phyloP scores from a whole-genome alignment of 2,888 invertebrate species.

The Caenorhabditis becei region DNA sequence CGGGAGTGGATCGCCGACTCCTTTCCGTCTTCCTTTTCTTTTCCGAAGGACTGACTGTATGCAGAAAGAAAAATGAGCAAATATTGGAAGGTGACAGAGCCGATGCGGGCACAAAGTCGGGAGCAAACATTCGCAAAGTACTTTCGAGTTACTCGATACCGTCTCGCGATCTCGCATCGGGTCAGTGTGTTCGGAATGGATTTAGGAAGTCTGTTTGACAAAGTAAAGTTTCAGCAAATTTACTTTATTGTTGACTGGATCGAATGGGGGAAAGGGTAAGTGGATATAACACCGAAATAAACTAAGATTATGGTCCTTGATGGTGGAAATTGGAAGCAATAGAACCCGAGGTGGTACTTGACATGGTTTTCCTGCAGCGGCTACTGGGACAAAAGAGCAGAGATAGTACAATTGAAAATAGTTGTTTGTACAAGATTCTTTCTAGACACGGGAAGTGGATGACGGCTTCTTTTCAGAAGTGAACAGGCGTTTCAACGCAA shows the following conservation, averaged over 20 bases:
- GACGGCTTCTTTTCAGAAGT: constrained; percentile 64
- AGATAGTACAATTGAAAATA: not conserved
- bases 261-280: not conserved
- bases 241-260: too few species aligned
- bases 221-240: constrained; percentile 6
- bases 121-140: constrained; percentile 55
- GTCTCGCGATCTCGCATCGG: constrained; percentile 30
- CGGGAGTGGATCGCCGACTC: constrained; percentile 52
- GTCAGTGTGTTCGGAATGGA: constrained; percentile 21
- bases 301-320: constrained; percentile 33
- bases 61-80: constrained; percentile 53
- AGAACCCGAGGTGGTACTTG: constrained; percentile 47
- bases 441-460: constrained; percentile 54
- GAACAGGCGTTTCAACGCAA: constrained; percentile 80
- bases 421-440: constrained; percentile 11
- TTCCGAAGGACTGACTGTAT: constrained; percentile 47
- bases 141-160: constrained; percentile 60
- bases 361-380: constrained; percentile 28
- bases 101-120: constrained; percentile 58
- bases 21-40: constrained; percentile 18
- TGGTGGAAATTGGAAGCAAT: constrained; percentile 32
- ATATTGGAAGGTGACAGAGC: constrained; percentile 59
- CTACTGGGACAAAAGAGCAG: constrained; percentile 1
- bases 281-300: constrained; percentile 17
- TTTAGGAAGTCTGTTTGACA: constrained; percentile 18